phyloP scores from a whole-genome alignment of 2,113 vertebrate genomes.

The Dendropsophus ebraccatus region DNA sequence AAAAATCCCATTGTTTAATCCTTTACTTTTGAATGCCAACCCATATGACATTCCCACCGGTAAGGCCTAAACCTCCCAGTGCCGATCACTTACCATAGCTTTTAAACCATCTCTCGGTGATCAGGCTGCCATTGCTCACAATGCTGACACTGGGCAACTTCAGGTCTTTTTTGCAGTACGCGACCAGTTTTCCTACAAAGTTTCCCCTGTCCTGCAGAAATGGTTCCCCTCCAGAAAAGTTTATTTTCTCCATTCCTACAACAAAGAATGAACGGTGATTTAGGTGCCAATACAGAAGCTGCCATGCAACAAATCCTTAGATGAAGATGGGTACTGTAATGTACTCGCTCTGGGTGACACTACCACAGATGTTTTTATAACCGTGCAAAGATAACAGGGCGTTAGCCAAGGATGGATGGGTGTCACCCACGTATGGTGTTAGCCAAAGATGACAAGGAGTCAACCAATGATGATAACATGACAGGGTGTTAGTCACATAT shows the following conservation, averaged over 20 bases:
- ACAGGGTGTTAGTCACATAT: too few species aligned
- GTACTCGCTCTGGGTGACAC: neutral
- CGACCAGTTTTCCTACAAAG: conserved; percentile 86
- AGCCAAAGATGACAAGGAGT: neutral
- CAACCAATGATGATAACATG: too few species aligned
- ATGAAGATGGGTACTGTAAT: neutral
- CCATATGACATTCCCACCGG: too few species aligned
- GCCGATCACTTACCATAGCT: conserved; percentile 78
- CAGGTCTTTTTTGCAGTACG: conserved; percentile 85
- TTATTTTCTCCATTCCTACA: conserved; percentile 94
- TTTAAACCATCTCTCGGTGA: conserved; percentile 87
- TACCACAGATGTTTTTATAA: too few species aligned
- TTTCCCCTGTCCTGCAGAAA: conserved; percentile 84
- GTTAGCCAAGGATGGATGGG: too few species aligned
- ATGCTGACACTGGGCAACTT: conserved; percentile 88
- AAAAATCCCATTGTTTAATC: neutral
- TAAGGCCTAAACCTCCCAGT: neutral
- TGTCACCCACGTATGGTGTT: too few species aligned
- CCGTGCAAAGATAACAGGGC: too few species aligned
- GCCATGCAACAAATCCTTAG: neutral
- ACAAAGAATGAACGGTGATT: neutral
- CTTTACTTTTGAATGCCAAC: neutral
- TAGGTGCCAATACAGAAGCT: neutral
- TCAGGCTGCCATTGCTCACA: conserved; percentile 94
- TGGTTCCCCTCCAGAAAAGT: conserved; percentile 94